Evolutionary conservation across 2,797 vertebrate genomes (phyloP).

Genomic region (Spheniscus humboldti): DNA sequence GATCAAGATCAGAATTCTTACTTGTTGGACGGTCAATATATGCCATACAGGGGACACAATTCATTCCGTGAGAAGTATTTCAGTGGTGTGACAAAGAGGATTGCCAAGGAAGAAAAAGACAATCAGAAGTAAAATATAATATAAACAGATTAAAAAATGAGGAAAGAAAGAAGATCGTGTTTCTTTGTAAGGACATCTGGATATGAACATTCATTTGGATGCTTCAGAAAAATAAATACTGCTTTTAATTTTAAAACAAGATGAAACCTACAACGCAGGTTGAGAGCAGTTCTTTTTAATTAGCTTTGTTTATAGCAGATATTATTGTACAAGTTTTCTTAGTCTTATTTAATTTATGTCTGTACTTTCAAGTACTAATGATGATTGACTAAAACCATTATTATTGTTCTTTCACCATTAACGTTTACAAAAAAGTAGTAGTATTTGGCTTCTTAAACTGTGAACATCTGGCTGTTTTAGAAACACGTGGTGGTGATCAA

Average conservation of each 20-base stretch:
- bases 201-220: slow-evolving; percentile 46
- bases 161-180: slow-evolving; percentile 34
- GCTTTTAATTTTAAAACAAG: slow-evolving; percentile 61
- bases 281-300: slow-evolving; percentile 66
- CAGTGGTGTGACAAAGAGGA: slow-evolving; percentile 89
- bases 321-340: slow-evolving; percentile 71
- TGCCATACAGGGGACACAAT: slow-evolving; percentile 90
- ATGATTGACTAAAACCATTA: slow-evolving; percentile 66
- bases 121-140: slow-evolving; percentile 67
- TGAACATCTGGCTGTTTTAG: slow-evolving; percentile 57
- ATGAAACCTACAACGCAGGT: slow-evolving; percentile 65
- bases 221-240: slow-evolving; percentile 65
- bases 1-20: slow-evolving; percentile 78
- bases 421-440: slow-evolving; percentile 62
- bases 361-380: slow-evolving; percentile 69
- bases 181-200: slow-evolving; percentile 57
- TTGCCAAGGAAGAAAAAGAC: slow-evolving; percentile 79
- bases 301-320: slow-evolving; percentile 69
- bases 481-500: slow-evolving; percentile 59
- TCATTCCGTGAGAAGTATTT: slow-evolving; percentile 98
- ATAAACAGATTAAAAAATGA: slow-evolving; percentile 37
- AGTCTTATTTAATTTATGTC: slow-evolving; percentile 75
- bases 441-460: slow-evolving; percentile 66
- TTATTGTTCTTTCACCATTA: slow-evolving; percentile 65
- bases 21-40: slow-evolving; percentile 75